A percentile compares a stretch with the other conserved stretches of the same genome.
Conservation (phyloP, 2,888 invertebrate species). For the Noctua pronuba region DNA sequence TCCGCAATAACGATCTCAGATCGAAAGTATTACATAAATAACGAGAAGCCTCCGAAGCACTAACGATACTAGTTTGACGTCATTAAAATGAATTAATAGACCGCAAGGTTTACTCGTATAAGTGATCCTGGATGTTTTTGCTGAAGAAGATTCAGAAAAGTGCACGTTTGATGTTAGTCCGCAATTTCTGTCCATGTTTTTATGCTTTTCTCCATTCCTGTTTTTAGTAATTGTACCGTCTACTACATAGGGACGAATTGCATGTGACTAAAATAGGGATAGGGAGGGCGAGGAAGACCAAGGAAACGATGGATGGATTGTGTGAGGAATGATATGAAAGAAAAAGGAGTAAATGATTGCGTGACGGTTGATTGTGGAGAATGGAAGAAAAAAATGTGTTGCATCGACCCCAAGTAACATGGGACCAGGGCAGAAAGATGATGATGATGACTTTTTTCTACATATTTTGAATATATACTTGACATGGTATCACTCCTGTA, state of each 20-base stretch:
- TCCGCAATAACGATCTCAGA: conserved; percentile 49
- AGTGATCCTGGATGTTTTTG: conserved; percentile 39
- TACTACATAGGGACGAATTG: too few species aligned
- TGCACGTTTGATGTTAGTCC: background rate
- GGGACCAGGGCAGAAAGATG: too few species aligned
- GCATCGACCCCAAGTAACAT: too few species aligned
- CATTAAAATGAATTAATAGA: conserved; percentile 64
- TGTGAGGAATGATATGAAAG: background rate
- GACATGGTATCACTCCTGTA: too few species aligned
- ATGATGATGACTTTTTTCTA: too few species aligned
- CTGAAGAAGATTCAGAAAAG: background rate
- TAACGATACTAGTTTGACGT: conserved; percentile 47
- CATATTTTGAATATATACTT: too few species aligned
- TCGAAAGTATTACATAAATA: conserved; percentile 75
- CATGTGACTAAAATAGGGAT: background rate
- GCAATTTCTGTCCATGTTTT: background rate
- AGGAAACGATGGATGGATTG: background rate
- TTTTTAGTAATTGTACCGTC: background rate
- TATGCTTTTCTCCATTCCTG: background rate
- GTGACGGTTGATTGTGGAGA: too few species aligned
- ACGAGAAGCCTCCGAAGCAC: conserved; percentile 70
- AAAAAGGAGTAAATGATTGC: background rate
- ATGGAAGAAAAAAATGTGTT: too few species aligned
- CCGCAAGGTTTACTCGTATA: conserved; percentile 21
- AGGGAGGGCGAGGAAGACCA: background rate